A percentile compares a stretch with the other conserved stretches of the same genome.
Conservation (phyloP, 2,888 invertebrate species). For the Amblyjoppa proteus region DNA sequence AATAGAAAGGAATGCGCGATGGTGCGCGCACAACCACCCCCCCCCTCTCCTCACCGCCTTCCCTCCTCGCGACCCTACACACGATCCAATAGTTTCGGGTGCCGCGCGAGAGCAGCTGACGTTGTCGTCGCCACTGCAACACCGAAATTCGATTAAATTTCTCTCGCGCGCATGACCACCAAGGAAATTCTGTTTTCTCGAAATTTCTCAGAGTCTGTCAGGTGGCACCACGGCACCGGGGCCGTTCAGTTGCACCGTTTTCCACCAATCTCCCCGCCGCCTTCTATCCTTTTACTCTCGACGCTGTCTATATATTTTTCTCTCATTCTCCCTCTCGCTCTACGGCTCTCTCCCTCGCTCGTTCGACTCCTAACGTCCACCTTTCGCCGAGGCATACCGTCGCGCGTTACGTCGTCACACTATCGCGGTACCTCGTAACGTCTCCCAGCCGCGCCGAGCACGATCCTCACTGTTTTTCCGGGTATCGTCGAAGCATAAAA, state of each 20-base stretch:
- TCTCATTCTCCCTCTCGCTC: background rate
- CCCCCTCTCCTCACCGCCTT: background rate
- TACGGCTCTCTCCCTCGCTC: background rate
- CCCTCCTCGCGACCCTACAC: background rate
- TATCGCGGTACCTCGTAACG: slow-evolving; percentile 24
- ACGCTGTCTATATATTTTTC: too few species aligned
- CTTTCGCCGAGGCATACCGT: slow-evolving; percentile 26
- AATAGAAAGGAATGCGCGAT: slow-evolving; percentile 58
- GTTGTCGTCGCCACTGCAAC: slow-evolving; percentile 76
- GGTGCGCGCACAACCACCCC: slow-evolving; percentile 27
- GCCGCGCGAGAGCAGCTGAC: slow-evolving; percentile 13
- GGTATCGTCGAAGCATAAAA: background rate
- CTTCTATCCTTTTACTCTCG: background rate
- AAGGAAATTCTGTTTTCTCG: slow-evolving; percentile 81
- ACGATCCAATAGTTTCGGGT: background rate
- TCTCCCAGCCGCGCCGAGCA: background rate
- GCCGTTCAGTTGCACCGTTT: slow-evolving; percentile 4
- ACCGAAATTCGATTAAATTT: slow-evolving; percentile 72
- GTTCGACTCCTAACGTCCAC: slow-evolving; percentile 5
- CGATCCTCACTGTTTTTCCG: background rate
- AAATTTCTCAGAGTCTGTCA: slow-evolving; percentile 81
- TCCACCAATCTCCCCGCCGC: background rate
- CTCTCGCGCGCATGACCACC: slow-evolving; percentile 77
- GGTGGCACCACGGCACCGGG: slow-evolving; percentile 82
- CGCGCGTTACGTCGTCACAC: slow-evolving; percentile 40